A percentile compares a stretch with the other conserved stretches of the same genome.
phyloP scores from a whole-genome alignment of 2,113 vertebrate genomes.

The Zosterops hypoxanthus region DNA sequence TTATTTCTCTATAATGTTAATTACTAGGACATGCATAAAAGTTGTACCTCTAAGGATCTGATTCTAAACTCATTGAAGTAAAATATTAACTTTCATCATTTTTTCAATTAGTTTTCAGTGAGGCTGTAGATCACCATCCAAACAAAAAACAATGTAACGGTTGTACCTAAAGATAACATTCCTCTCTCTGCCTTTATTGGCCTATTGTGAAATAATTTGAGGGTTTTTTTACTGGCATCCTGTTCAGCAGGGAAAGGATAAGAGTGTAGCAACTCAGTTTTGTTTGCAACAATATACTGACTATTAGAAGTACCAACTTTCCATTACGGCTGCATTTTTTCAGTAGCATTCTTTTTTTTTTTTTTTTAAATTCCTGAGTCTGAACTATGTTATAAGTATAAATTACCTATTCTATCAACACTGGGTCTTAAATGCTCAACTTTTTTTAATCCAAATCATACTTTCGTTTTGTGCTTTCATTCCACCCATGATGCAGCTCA shows the following conservation, averaged over 20 bases:
- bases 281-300: not conserved
- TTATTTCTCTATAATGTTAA: slow-evolving; percentile 4
- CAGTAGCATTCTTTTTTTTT: not conserved
- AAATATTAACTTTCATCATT: not conserved
- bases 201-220: not conserved
- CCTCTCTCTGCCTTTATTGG: not conserved
- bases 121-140: not conserved
- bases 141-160: not conserved
- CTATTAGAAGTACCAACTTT: not conserved
- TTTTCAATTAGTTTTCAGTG: not conserved
- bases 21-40: not conserved
- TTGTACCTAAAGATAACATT: not conserved
- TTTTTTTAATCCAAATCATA: not conserved
- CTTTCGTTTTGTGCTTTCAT: not conserved
- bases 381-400: not conserved
- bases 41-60: not conserved
- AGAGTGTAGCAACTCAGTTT: not conserved
- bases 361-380: not conserved
- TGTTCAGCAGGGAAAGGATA: not conserved
- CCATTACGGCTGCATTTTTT: not conserved
- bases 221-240: not conserved
- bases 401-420: not conserved
- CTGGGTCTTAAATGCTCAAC: not conserved
- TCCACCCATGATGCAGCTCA: not conserved
- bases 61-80: not conserved